Evolutionary conservation across 2,113 vertebrate genomes (phyloP).

Genomic region (Mormyrus lacerda): DNA sequence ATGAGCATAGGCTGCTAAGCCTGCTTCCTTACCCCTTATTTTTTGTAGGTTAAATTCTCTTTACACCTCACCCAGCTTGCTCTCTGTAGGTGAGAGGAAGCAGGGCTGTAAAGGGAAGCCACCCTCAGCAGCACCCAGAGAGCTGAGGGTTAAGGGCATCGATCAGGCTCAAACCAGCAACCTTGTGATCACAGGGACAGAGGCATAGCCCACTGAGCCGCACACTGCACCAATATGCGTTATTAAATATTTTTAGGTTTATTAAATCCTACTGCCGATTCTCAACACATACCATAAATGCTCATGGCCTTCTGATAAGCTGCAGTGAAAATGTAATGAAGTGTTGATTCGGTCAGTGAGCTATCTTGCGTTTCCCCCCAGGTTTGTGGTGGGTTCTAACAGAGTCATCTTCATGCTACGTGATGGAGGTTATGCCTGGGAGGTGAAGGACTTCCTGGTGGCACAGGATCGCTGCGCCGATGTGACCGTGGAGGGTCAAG

Average conservation of each 20-base stretch:
- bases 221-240: too few species aligned
- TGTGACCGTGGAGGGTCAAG: slow-evolving; percentile 93
- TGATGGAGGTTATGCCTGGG: slow-evolving; percentile 88
- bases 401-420: slow-evolving; percentile 95
- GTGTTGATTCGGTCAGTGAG: not conserved
- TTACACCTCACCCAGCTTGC: too few species aligned
- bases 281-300: not conserved
- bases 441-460: slow-evolving; percentile 90
- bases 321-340: not conserved
- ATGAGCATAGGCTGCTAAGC: not conserved
- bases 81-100: too few species aligned
- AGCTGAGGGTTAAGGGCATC: too few species aligned
- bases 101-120: too few species aligned
- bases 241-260: too few species aligned
- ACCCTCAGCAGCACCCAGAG: too few species aligned
- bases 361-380: slow-evolving; percentile 33
- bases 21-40: not conserved
- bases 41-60: not conserved
- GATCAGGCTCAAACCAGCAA: too few species aligned
- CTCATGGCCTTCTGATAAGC: not conserved
- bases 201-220: too few species aligned
- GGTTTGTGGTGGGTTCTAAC: slow-evolving; percentile 95
- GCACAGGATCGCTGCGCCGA: slow-evolving; percentile 81
- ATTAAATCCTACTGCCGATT: too few species aligned
- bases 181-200: too few species aligned